phyloP scores from a whole-genome alignment of 2,113 vertebrate species.

The Eidolon helvum region DNA sequence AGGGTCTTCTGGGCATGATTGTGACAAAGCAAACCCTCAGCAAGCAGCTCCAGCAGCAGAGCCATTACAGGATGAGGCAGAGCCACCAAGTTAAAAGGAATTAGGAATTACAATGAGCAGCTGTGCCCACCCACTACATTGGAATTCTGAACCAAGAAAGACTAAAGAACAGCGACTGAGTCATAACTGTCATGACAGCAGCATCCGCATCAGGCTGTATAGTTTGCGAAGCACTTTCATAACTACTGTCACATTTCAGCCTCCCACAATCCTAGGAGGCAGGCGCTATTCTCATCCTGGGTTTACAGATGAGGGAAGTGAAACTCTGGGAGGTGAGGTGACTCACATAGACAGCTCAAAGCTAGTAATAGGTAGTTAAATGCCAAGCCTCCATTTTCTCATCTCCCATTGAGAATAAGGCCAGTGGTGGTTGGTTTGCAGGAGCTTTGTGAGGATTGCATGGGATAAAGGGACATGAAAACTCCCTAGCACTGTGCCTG shows the following conservation, averaged over 20 bases:
- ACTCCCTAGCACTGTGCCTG: neutral
- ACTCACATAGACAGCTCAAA: fast-evolving
- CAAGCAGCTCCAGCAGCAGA: fast-evolving
- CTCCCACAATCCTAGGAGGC: neutral
- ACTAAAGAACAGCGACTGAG: fast-evolving
- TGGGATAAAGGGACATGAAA: fast-evolving
- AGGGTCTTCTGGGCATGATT: fast-evolving
- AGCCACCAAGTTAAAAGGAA: neutral
- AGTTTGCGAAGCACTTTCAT: fast-evolving
- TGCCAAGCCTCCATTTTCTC: neutral
- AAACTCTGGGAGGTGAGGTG: neutral
- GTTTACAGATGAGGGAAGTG: neutral
- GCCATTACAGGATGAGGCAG: fast-evolving
- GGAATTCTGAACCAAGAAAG: fast-evolving
- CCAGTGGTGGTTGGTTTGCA: neutral
- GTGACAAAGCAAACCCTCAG: neutral
- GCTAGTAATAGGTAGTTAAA: neutral
- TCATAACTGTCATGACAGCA: fast-evolving
- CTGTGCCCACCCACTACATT: neutral
- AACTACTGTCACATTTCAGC: fast-evolving
- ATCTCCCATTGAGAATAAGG: neutral
- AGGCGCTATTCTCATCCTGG: fast-evolving
- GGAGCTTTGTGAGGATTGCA: neutral
- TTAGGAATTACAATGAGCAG: neutral
- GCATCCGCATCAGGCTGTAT: fast-evolving